These are phyloP conservation scores for Bunonema sp. DNA, from an alignment of 2,888 invertebrate species.

Conservation along the genomic window DNA sequence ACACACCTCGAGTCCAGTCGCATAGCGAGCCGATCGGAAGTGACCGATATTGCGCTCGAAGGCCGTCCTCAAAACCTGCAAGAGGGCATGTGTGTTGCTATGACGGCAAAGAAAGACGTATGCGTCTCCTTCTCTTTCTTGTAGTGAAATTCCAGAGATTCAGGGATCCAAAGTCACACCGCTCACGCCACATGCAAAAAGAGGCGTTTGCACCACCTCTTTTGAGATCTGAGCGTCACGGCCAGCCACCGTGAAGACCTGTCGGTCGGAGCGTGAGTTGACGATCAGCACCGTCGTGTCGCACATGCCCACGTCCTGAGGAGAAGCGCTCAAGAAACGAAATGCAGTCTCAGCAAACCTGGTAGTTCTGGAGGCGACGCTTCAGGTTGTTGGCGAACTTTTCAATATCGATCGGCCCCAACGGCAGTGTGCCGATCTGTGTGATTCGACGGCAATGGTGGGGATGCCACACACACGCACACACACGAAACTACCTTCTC, in stretches of 20 bases:
- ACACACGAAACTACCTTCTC: too few relatives aligned
- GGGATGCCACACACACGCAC: too few relatives aligned
- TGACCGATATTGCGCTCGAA: conserved; percentile 38
- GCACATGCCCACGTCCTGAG: conserved; percentile 33
- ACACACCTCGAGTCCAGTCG: not conserved
- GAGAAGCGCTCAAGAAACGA: not conserved
- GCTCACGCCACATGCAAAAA: too few relatives aligned
- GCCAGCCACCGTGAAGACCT: conserved; percentile 38
- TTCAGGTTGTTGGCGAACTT: conserved; percentile 39
- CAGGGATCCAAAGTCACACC: too few relatives aligned
- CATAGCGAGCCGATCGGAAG: conserved; percentile 9
- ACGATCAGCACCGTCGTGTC: conserved; percentile 40
- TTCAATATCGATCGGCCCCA: conserved; percentile 30
- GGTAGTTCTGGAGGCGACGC: conserved; percentile 33
- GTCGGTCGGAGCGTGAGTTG: conserved; percentile 36
- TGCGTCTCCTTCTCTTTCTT: too few relatives aligned
- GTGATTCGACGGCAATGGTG: too few relatives aligned
- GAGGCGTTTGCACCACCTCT: too few relatives aligned
- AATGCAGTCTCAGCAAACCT: conserved; percentile 12
- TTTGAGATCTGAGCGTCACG: conserved; percentile 35
- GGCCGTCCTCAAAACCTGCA: conserved; percentile 33
- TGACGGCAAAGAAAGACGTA: too few relatives aligned
- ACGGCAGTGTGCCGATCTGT: conserved; percentile 29
- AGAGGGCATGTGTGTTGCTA: too few relatives aligned
- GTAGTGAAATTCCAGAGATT: too few relatives aligned